Evolutionary conservation across 2,113 vertebrate genomes (phyloP).

Genomic region (Pseudorhombus dupliciocellatus): DNA sequence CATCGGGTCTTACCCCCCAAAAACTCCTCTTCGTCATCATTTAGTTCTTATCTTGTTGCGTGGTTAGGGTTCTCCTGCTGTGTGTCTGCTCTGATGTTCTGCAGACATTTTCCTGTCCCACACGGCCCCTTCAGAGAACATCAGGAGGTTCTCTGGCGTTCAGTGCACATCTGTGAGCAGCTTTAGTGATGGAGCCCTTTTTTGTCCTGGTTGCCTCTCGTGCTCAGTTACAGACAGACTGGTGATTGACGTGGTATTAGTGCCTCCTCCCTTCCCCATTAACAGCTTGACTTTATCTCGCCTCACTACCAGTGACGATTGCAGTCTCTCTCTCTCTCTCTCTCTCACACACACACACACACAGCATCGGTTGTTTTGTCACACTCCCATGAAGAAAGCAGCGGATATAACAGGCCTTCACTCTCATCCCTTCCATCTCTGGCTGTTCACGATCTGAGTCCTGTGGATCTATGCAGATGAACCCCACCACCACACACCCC

Average conservation of each 20-base stretch:
- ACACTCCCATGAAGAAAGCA: conserved; percentile 61
- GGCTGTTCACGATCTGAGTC: conserved; percentile 62
- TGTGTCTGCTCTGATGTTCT: no score
- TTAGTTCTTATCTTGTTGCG: no score
- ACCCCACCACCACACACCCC: conserved; percentile 27
- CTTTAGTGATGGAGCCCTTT: background rate
- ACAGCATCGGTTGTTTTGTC: background rate
- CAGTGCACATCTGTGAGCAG: no score
- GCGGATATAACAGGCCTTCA: conserved; percentile 55
- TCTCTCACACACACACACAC: background rate
- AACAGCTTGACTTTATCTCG: conserved; percentile 29
- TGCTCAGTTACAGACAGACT: conserved; percentile 22
- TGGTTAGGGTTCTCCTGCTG: no score
- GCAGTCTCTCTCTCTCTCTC: no score
- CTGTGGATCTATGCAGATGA: conserved; percentile 82
- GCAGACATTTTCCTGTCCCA: no score
- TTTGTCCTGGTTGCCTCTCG: background rate
- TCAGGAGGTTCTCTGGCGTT: no score
- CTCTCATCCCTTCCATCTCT: conserved; percentile 29
- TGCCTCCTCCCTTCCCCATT: conserved; percentile 6
- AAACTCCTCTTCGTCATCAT: no score
- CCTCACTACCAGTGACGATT: background rate
- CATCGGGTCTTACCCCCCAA: no score
- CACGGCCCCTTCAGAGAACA: no score
- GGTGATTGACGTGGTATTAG: conserved; percentile 14